Evolutionary conservation across 2,113 vertebrate genomes (phyloP).

Genomic region (Scolopax mira): DNA sequence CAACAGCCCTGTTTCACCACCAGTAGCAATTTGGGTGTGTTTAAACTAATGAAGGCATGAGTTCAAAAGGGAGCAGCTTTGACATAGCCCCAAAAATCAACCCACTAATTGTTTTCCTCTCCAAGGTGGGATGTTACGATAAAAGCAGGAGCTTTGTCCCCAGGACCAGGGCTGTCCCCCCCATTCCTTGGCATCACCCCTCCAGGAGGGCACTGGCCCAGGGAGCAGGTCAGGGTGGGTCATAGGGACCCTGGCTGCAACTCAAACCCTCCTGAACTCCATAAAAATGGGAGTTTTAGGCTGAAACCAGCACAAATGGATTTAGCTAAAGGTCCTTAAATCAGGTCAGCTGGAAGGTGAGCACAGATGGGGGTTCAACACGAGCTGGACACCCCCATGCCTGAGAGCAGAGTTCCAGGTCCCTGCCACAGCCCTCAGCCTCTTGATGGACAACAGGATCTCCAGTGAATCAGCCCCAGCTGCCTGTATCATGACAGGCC

Average conservation of each 20-base stretch:
- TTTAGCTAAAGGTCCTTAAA: too few relatives aligned
- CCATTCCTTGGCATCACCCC: fast-evolving
- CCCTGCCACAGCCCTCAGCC: fast-evolving
- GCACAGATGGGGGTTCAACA: background rate
- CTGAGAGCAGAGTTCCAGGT: background rate
- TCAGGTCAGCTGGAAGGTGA: background rate
- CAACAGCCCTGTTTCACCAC: background rate
- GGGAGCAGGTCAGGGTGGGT: background rate
- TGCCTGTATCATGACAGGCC: background rate
- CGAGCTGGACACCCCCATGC: background rate
- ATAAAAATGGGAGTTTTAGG: fast-evolving
- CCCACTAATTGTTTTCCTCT: background rate
- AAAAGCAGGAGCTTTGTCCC: background rate
- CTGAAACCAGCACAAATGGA: fast-evolving
- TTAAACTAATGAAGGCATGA: background rate
- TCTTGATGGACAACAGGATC: background rate
- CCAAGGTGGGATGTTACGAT: fast-evolving
- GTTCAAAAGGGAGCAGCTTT: background rate
- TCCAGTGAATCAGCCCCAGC: background rate
- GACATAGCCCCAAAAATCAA: background rate
- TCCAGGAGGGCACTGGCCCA: background rate
- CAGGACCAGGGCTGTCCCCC: background rate
- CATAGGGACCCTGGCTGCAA: background rate
- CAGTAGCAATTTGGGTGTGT: background rate
- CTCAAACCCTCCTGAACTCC: background rate